Evolutionary conservation across 2,888 invertebrate species (phyloP), one percentile per base, ranked within the genome.

Genomic region (Drosophila longiperda): DNA sequence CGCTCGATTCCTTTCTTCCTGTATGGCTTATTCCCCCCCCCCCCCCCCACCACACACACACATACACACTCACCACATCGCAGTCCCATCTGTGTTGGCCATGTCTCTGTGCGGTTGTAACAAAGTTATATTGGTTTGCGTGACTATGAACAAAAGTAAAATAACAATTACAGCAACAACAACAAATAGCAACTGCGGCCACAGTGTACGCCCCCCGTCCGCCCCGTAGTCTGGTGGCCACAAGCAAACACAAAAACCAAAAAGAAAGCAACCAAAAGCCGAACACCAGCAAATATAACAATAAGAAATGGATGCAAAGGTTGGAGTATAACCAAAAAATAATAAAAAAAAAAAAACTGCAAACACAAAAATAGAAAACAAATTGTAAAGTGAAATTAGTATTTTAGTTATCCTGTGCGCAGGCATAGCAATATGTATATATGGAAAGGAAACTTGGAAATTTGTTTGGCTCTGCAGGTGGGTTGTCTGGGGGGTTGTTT

Each of bases 111-210:
- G 89, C 82, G 89, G 87, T 89, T 85, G 85, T 87, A 83, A 84
- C 82, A 87, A 87, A 89, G 89, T 87, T 89, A 87, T 87, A 87
- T 89, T 89, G 87, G 89, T 89, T 87, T 87, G 87, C 87, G 87
- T 87, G 87, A 87, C 87, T 87, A 81, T 87, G 84, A 80, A 82
- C 87, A 89, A 89, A 89, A 87, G 87, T 85, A 83, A 87, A 87
- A 87, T 81, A 89, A 81, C 87, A 87, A 89, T 83, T 83, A 88
- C 89, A 87, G 81, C 74, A 80, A 77, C 65, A 45, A 26, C 52
- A 63, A 12, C 34, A 65, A 12, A 52, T 50, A 73, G 40, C 59
- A 73, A 55, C 26, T 54, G 68, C 59, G 72, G 66, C 78, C 73
- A 72, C 73, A 79, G 36, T 42, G 57, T 29, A 17, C 54, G 36